Evolutionary conservation across 2,113 vertebrate species (phyloP).

Genomic region (Esox niger): DNA sequence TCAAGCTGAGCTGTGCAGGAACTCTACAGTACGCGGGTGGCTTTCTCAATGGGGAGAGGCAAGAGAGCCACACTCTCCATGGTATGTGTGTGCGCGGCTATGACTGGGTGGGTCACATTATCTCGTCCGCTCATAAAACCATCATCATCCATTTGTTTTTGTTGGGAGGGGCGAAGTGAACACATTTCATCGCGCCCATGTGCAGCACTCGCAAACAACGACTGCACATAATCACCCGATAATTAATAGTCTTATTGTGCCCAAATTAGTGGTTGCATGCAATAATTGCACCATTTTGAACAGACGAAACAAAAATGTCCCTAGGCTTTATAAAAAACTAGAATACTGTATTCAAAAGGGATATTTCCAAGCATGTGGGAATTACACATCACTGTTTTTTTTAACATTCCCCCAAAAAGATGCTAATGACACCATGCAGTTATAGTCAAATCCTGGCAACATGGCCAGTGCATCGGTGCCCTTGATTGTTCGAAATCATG

Average conservation of each 20-base stretch:
- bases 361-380: neutral
- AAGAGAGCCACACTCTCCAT: neutral
- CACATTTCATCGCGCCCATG: neutral
- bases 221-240: neutral
- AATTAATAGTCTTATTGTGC: neutral
- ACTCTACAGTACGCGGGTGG: neutral
- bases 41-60: neutral
- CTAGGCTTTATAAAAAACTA: no score
- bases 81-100: neutral
- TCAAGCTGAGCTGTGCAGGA: constrained; percentile 16
- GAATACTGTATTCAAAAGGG: neutral
- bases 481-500: neutral
- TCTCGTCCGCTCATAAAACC: neutral
- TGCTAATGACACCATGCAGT: neutral
- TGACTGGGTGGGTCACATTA: neutral
- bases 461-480: neutral
- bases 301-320: neutral
- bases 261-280: neutral
- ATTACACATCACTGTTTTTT: neutral
- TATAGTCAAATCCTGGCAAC: neutral
- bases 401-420: neutral
- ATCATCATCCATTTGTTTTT: neutral
- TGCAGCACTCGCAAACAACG: neutral
- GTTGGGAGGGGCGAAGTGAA: neutral
- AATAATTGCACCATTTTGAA: neutral